phyloP scores from a whole-genome alignment of 1,140 invertebrate genomes.

The Bombus soroeensis region DNA sequence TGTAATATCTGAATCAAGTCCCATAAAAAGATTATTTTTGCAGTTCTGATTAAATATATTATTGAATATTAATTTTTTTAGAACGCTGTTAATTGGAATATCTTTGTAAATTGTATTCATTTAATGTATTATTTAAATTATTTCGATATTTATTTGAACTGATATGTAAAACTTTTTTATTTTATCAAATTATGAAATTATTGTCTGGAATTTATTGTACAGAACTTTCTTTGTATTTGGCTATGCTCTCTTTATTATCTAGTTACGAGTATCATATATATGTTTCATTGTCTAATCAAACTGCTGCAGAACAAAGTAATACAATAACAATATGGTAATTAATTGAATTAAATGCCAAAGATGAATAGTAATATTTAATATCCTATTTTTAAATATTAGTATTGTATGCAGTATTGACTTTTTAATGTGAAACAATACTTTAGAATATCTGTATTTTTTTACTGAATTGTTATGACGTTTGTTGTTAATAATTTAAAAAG shows the following conservation, averaged over 20 bases:
- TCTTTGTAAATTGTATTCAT: background rate
- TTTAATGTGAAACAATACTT: background rate
- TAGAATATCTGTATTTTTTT: slow-evolving; percentile 23
- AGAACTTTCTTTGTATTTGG: background rate
- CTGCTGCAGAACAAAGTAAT: slow-evolving; percentile 2
- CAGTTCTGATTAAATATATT: background rate
- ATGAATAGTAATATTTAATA: slow-evolving; percentile 13
- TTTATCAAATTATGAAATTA: background rate
- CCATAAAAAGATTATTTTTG: background rate
- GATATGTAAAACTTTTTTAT: background rate
- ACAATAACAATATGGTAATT: background rate
- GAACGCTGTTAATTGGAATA: background rate
- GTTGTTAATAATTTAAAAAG: background rate
- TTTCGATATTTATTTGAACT: background rate
- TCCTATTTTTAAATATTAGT: slow-evolving; percentile 14
- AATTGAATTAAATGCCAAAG: slow-evolving; percentile 21
- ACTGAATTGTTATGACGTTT: background rate
- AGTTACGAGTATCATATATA: background rate
- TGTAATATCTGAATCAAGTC: background rate
- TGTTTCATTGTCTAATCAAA: background rate
- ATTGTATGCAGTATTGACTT: slow-evolving; percentile 9
- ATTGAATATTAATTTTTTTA: background rate
- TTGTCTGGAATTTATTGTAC: background rate
- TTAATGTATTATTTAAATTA: background rate
- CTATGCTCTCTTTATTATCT: background rate